Evolutionary conservation across 2,888 invertebrate genomes (phyloP), one percentile per base, ranked within the genome.

Genomic region (Coleophora flavipennella): DNA sequence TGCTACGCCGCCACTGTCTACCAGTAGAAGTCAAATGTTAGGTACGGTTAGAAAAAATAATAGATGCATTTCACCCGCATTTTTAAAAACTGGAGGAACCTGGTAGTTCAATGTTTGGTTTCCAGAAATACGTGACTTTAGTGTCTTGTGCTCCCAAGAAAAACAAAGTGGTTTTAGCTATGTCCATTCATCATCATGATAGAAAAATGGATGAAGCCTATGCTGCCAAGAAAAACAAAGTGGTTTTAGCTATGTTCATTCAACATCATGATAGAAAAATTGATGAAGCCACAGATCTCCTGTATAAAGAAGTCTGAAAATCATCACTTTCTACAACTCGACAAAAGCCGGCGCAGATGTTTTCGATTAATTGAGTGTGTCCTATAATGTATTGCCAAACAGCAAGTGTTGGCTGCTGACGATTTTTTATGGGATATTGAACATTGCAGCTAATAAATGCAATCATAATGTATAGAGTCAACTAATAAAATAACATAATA

Each of bases 71-170:
- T 47, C 49, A 31, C 31, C 35, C 32, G 31, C 13, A 25, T 50
- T 50, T 37, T 38, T 39, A 25, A 45, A 35, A 13, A 44, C 37
- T 29, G 35, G 39, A 40, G 38, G 36, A 39, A 43, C 35, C 31
- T 35, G 28, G 38, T 39, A 42, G 34, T 35, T 36, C 43, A 28
- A 33, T 35, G 39, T 44, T 42, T 35, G 43, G 36, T 28, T 36
- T 36, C 42, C 44, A 49, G 44, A 49, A 55, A 43, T 47, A 50
- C 36, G 40, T 45, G 11, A 50, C 55, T 11, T 14, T 55, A 6
- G 48, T 63, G 33, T 64, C 59, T 28, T 59, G 59, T 41, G 47
- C 54, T 11, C 53, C 60, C 34, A 58, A 56, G 41, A 48, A 48
- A 45, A 49, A 50, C 33, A 61, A 62, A 46, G 50, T 53, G 42